These are phyloP conservation scores for Tyrophagus putrescentiae DNA, from an alignment of 1,140 invertebrate species.

Conservation along the genomic window DNA sequence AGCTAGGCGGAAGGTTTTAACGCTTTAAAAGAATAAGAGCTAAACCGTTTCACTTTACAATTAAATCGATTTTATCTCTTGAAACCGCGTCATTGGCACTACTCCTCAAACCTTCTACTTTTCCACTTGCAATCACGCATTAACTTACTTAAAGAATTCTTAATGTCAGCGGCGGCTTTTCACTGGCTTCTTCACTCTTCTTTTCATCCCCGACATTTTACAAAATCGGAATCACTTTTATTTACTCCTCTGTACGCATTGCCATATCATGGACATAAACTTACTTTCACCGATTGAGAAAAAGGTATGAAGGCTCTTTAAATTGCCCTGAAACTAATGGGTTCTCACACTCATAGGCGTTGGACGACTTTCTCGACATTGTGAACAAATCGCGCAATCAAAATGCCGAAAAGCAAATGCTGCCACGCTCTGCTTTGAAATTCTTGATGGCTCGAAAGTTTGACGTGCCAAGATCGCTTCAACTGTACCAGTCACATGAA, in stretches of 20 bases:
- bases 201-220: neutral
- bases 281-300: neutral
- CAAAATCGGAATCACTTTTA: neutral
- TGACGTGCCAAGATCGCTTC: slow-evolving; percentile 68
- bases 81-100: too few species aligned
- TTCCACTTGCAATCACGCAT: too few species aligned
- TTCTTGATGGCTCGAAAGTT: slow-evolving; percentile 90
- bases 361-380: slow-evolving; percentile 26
- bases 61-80: too few species aligned
- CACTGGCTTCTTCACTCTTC: too few species aligned
- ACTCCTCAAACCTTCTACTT: too few species aligned
- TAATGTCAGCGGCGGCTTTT: slow-evolving; percentile 2
- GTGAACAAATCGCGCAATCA: slow-evolving; percentile 28
- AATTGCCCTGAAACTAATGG: neutral
- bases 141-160: neutral
- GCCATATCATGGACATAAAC: slow-evolving; percentile 6
- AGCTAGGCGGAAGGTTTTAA: too few species aligned
- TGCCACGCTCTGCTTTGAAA: slow-evolving; percentile 72
- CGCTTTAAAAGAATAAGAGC: too few species aligned
- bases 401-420: slow-evolving; percentile 34
- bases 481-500: slow-evolving; percentile 79
- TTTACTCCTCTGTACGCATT: neutral
- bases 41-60: too few species aligned
- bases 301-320: neutral
- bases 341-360: slow-evolving; percentile 7